Base-by-base conservation (phyloP, 2,797 vertebrate genomes). In the Cirrhinus mrigala region DNA sequence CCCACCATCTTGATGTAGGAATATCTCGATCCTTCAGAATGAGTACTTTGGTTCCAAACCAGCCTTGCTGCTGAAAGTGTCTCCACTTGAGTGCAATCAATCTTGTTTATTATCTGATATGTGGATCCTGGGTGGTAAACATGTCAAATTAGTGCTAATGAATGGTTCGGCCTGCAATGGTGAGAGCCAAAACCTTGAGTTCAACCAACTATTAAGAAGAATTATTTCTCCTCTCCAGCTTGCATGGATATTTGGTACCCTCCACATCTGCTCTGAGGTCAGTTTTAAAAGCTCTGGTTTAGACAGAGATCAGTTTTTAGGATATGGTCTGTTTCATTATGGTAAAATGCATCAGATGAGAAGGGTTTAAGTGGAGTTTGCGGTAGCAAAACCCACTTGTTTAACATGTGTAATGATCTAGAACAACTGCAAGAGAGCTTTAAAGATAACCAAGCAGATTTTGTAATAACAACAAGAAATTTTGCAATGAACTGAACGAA, bases 81-180 rank as follows among this genome's bases (percentile, higher is more conserved):
- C 83, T 86, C 79, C 70, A 58, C 85, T 83, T 83, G 46, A 88
- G 73, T 33, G 58, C 73, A 70, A 87, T 91, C 86, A 88, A 86
- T 89, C 64, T 79, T 52, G 79, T 85, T 87, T 83, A 88, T 82
- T 83, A 87, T 89, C 79, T 88, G 79, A 86, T 73, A 50, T 74
- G 44, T 56, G 79, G 84, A 83, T 62, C 33, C 56, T 68, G 78
- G 85, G 56, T 86, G 78, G 84, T 90, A 89, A 92, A 91, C 89
- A 89, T 83, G 88, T 88, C 89, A 89, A 87, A 90, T 92, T 83
- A 87, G 88, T 62, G 54, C 71, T 90, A 91, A 91, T 91, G 87
- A 90, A 90, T 89, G 87, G 80, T 79, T 82, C 11, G 80, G 79
- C n/a, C 18, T 9, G 24, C 44, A 82, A 58, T 64, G 58, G 58